A percentile compares a stretch with the other conserved stretches of the same genome.
Evolutionary conservation across 1,140 invertebrate species (phyloP).

Genomic region (Dendrolimus kikuchii): DNA sequence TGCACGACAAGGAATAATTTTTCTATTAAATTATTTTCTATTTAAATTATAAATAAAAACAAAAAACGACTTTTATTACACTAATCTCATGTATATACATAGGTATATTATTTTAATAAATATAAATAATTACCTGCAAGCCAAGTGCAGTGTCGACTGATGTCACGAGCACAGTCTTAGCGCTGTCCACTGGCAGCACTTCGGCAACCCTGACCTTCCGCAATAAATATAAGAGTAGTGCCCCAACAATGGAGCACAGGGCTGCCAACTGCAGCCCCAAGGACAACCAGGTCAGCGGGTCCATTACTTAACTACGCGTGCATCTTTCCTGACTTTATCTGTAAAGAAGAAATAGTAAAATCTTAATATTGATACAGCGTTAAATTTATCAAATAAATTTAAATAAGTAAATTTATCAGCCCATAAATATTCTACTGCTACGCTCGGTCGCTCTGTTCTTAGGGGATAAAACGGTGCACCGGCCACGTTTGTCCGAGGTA

Average conservation of each 20-base stretch:
- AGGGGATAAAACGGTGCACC: too few relatives aligned
- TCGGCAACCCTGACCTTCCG: conserved; percentile 78
- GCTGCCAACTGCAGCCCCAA: conserved; percentile 84
- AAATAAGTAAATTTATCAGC: too few relatives aligned
- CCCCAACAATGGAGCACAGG: conserved; percentile 83
- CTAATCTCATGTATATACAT: too few relatives aligned
- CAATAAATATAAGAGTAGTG: conserved; percentile 81
- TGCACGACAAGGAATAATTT: too few relatives aligned
- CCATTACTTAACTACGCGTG: conserved; percentile 73
- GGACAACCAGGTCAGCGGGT: conserved; percentile 82
- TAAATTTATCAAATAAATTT: too few relatives aligned
- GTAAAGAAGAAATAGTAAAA: conserved; percentile 15
- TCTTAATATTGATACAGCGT: not conserved
- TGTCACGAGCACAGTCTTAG: conserved; percentile 81
- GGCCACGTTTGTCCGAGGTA: too few relatives aligned
- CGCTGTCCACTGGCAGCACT: conserved; percentile 66
- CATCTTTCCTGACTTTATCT: conserved; percentile 41
- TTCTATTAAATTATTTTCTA: too few relatives aligned
- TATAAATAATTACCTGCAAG: conserved; percentile 72
- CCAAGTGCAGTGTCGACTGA: conserved; percentile 83
- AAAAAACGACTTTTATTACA: too few relatives aligned
- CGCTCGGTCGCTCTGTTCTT: too few relatives aligned
- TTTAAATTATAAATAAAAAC: too few relatives aligned
- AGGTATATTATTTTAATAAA: not conserved
- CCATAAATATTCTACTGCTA: too few relatives aligned